Evolutionary conservation across 2,113 vertebrate species (phyloP).

Genomic region (Pachypanchax playfairii): DNA sequence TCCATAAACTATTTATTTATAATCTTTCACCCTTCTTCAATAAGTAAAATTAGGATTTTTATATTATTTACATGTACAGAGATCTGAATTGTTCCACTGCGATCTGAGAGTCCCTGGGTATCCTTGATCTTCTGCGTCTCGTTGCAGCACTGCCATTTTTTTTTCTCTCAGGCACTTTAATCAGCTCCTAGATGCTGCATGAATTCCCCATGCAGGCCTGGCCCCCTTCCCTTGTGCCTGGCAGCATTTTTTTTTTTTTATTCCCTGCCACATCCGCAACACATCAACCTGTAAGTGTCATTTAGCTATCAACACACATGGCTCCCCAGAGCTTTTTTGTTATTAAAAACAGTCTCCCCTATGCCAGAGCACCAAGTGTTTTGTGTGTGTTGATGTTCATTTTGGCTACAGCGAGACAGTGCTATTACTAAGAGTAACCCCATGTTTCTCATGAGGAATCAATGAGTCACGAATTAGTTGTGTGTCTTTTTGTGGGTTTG

Average conservation of each 20-base stretch:
- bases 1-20: constrained; percentile 31
- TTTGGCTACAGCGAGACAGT: constrained; percentile 52
- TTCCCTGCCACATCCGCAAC: constrained; percentile 53
- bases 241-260: constrained; percentile 61
- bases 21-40: constrained; percentile 27
- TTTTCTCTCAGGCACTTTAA: constrained; percentile 65
- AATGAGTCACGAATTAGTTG: constrained; percentile 46
- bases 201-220: constrained; percentile 53
- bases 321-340: constrained; percentile 70
- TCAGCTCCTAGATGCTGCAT: constrained; percentile 69
- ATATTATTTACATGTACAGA: constrained; percentile 49
- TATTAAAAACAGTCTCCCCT: constrained; percentile 66
- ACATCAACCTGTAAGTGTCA: constrained; percentile 75
- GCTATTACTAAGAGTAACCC: constrained; percentile 65
- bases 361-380: constrained; percentile 43
- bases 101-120: constrained; percentile 50
- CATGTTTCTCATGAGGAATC: constrained; percentile 57
- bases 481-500: constrained; percentile 11
- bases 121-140: constrained; percentile 53
- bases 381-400: constrained; percentile 50
- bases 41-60: constrained; percentile 43
- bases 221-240: constrained; percentile 51
- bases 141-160: constrained; percentile 45
- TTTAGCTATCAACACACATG: constrained; percentile 71
- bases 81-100: constrained; percentile 50